Evolutionary conservation across 2,888 invertebrate genomes (phyloP).

Genomic region (Ochlodes sylvanus): DNA sequence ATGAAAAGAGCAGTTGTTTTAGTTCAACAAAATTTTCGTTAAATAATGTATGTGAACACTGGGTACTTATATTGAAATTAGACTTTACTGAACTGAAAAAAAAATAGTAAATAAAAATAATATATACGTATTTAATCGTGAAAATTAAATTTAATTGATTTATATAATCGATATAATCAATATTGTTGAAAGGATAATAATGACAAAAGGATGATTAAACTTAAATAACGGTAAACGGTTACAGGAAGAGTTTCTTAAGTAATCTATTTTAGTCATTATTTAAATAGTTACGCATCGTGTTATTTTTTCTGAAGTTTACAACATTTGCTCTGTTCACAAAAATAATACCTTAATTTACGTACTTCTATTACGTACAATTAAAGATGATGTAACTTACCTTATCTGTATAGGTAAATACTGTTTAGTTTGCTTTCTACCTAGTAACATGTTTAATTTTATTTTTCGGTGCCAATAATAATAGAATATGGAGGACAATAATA

Average conservation of each 20-base stretch:
- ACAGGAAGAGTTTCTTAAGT: slow-evolving; percentile 6
- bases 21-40: too few species aligned
- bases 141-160: too few species aligned
- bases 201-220: background rate
- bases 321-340: slow-evolving; percentile 57
- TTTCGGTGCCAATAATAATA: too few species aligned
- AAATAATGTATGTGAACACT: too few species aligned
- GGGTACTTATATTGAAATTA: too few species aligned
- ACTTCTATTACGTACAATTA: slow-evolving; percentile 63
- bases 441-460: background rate
- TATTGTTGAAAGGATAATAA: too few species aligned
- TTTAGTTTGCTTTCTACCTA: slow-evolving; percentile 32
- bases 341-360: slow-evolving; percentile 62
- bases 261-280: slow-evolving; percentile 54
- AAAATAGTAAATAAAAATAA: too few species aligned
- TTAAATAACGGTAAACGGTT: background rate
- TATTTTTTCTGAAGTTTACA: slow-evolving; percentile 57
- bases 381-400: slow-evolving; percentile 63
- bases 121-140: too few species aligned
- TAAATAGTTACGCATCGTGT: slow-evolving; percentile 60
- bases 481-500: too few species aligned
- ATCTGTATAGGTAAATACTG: slow-evolving; percentile 44
- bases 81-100: too few species aligned
- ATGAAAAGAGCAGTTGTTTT: too few species aligned
- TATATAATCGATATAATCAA: too few species aligned